Percentiles rank a stretch among this genome's conserved stretches.
Evolutionary conservation across 2,797 vertebrate genomes (phyloP).

Genomic region (Cynopterus sphinx): DNA sequence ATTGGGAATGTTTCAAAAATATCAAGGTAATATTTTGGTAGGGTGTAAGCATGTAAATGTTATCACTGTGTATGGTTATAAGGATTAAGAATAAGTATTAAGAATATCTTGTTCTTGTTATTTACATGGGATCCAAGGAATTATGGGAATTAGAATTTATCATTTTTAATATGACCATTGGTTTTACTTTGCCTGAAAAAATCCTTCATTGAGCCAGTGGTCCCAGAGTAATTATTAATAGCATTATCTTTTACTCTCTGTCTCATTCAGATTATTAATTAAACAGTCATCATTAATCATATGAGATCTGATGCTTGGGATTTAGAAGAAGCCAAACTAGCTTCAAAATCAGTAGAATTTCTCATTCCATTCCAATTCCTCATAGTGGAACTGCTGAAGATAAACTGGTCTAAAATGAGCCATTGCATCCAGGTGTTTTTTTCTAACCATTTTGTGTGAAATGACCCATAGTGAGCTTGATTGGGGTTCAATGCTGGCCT

Average conservation of each 20-base stretch:
- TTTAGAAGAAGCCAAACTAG: neutral
- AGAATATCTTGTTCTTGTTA: neutral
- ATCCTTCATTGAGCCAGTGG: neutral
- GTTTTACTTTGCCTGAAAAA: neutral
- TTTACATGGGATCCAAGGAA: neutral
- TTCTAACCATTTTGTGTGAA: neutral
- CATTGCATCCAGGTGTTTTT: constrained; percentile 26
- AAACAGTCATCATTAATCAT: neutral
- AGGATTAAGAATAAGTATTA: neutral
- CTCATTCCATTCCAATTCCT: neutral
- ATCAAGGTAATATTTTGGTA: neutral
- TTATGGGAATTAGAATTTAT: neutral
- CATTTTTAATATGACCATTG: neutral
- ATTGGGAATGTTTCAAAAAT: neutral
- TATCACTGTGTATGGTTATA: neutral
- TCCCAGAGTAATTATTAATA: neutral
- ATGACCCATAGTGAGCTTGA: neutral
- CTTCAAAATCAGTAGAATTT: neutral
- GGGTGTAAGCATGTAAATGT: neutral
- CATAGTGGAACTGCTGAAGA: neutral
- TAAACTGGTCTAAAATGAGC: constrained; percentile 23
- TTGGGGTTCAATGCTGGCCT: neutral
- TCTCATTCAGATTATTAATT: constrained; percentile 7
- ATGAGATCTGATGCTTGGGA: neutral
- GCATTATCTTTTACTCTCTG: neutral